phyloP scores from a whole-genome alignment of 2,113 vertebrate species.

The Axis porcinus region DNA sequence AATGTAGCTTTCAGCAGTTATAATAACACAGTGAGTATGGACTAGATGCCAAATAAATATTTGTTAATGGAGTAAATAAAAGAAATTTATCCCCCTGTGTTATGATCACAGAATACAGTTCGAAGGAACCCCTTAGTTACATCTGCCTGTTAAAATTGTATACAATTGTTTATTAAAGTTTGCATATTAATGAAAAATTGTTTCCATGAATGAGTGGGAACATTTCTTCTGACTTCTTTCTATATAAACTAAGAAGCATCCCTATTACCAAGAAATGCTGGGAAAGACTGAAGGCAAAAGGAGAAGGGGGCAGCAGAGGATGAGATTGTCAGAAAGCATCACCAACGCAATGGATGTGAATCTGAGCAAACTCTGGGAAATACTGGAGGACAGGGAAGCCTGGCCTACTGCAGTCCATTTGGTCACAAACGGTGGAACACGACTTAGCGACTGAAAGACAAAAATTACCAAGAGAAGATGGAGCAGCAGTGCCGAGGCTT shows the following conservation, averaged over 20 bases:
- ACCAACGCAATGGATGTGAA: not conserved
- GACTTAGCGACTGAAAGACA: not conserved
- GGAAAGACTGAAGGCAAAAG: not conserved
- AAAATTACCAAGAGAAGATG: not conserved
- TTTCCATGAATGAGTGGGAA: not conserved
- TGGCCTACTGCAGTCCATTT: not conserved
- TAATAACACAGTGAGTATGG: not conserved
- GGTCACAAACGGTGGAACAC: accelerated
- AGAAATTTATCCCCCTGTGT: not conserved
- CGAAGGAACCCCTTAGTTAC: not conserved
- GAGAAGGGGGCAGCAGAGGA: not conserved
- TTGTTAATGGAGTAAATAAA: not conserved
- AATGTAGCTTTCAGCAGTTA: not conserved
- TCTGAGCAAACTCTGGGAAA: not conserved
- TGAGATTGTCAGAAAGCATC: not conserved
- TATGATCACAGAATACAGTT: not conserved
- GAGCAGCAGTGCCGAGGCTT: not conserved
- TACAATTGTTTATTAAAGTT: not conserved
- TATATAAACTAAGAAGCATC: not conserved
- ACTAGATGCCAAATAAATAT: not conserved
- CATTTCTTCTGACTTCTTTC: not conserved
- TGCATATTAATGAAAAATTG: not conserved
- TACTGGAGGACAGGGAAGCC: not conserved
- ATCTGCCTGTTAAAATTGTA: not conserved
- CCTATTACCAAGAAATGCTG: not conserved